A percentile compares a stretch with the other conserved stretches of the same genome.
phyloP scores from a whole-genome alignment of 1,140 invertebrate species.

The Aphaenogaster ashmeadi region DNA sequence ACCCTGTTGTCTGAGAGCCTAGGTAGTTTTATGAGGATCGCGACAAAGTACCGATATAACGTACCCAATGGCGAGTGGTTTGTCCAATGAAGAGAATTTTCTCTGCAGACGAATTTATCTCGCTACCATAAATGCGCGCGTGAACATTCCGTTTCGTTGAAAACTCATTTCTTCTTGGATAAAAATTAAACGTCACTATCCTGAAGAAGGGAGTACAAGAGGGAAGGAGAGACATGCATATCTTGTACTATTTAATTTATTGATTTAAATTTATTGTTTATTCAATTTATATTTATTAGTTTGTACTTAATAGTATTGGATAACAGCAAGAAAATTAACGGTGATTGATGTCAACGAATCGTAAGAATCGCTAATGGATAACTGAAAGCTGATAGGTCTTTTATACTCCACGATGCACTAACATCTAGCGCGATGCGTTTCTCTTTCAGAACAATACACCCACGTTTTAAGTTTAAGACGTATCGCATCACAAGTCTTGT shows the following conservation, averaged over 20 bases:
- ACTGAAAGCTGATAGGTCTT: slow-evolving; percentile 8
- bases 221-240: neutral
- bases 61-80: neutral
- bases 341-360: neutral
- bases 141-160: neutral
- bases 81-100: slow-evolving; percentile 46
- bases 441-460: slow-evolving; percentile 6
- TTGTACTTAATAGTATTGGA: neutral
- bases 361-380: neutral
- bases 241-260: neutral
- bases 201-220: neutral
- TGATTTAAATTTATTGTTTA: neutral
- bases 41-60: slow-evolving; percentile 76
- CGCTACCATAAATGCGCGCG: neutral
- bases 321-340: neutral
- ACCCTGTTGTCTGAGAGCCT: slow-evolving; percentile 64
- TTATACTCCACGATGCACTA: neutral
- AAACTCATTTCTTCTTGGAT: neutral
- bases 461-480: neutral
- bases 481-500: neutral
- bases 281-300: neutral
- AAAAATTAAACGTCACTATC: neutral
- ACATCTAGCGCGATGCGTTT: neutral
- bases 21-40: slow-evolving; percentile 74
- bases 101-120: slow-evolving; percentile 21